Percentiles rank a stretch among this genome's conserved stretches.
Conservation (phyloP, 2,113 vertebrate species). For the Pavo muticus region DNA sequence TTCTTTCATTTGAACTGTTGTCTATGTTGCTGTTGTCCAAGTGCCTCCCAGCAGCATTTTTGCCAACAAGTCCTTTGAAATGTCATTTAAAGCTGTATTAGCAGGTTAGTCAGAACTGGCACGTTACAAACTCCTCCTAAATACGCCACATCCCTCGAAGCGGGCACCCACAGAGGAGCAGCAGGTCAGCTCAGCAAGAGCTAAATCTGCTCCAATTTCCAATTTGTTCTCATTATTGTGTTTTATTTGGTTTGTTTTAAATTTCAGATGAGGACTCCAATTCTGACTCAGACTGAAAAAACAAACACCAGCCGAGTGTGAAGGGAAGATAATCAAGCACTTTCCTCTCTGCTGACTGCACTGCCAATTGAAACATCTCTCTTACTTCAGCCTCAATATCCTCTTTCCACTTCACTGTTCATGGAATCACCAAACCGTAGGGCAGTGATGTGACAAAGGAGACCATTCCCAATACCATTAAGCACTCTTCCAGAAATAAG, state of each 20-base stretch:
- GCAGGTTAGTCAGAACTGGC: neutral
- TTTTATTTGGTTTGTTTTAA: slow-evolving; percentile 48
- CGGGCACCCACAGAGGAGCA: neutral
- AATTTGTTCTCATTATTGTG: neutral
- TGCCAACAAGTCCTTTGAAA: neutral
- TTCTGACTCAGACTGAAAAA: slow-evolving; percentile 88
- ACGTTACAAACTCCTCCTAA: neutral
- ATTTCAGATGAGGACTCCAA: slow-evolving; percentile 84
- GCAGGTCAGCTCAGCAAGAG: neutral
- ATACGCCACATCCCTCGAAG: rapidly evolving
- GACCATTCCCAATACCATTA: neutral
- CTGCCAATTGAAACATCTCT: slow-evolving; percentile 5
- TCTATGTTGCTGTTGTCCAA: rapidly evolving
- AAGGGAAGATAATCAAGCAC: slow-evolving; percentile 38
- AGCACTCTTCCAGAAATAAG: neutral
- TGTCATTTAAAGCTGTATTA: neutral
- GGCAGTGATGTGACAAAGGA: neutral
- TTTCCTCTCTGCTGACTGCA: neutral
- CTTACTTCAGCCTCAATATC: neutral
- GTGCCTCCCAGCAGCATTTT: neutral
- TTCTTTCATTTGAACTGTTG: neutral
- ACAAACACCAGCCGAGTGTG: neutral
- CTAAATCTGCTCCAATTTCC: neutral
- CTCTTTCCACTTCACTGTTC: neutral
- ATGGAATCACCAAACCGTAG: neutral